Percentiles rank a stretch among this genome's conserved stretches.
These are phyloP conservation scores for Rhopalosiphum maidis DNA, from an alignment of 1,140 invertebrate genomes.

Conservation along the genomic window DNA sequence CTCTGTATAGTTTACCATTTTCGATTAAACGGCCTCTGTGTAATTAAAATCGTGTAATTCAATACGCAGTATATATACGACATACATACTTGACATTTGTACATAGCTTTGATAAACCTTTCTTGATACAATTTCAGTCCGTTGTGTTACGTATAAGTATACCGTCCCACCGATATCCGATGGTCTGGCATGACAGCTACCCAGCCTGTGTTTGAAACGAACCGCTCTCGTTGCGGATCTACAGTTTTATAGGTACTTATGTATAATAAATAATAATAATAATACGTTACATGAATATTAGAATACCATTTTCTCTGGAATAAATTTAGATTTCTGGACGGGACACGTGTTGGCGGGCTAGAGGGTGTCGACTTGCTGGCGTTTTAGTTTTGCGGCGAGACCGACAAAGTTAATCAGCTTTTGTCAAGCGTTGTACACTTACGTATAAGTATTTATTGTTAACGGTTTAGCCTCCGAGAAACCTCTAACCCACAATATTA, in stretches of 20 bases:
- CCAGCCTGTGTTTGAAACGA: too few species aligned
- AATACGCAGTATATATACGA: neutral
- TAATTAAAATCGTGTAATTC: neutral
- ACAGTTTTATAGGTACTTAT: neutral
- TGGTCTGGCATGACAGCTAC: neutral
- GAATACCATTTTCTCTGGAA: neutral
- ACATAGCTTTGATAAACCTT: neutral
- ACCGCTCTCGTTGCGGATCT: neutral
- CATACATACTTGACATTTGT: neutral
- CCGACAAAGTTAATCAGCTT: slow-evolving; percentile 9
- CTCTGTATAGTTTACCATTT: neutral
- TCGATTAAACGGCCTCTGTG: neutral
- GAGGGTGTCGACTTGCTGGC: neutral
- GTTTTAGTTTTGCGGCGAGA: slow-evolving; percentile 6
- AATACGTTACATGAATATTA: neutral
- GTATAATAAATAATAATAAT: too few species aligned
- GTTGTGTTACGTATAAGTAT: neutral
- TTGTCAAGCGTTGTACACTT: neutral
- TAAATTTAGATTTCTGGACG: neutral
- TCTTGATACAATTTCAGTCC: neutral
- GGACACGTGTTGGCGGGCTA: neutral
- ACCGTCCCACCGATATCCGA: neutral
- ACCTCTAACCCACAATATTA: neutral
- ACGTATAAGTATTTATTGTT: neutral
- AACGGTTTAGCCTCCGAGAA: neutral